Base-by-base conservation (phyloP, 2,888 invertebrate species). In the Euspilapteryx auroguttella region DNA sequence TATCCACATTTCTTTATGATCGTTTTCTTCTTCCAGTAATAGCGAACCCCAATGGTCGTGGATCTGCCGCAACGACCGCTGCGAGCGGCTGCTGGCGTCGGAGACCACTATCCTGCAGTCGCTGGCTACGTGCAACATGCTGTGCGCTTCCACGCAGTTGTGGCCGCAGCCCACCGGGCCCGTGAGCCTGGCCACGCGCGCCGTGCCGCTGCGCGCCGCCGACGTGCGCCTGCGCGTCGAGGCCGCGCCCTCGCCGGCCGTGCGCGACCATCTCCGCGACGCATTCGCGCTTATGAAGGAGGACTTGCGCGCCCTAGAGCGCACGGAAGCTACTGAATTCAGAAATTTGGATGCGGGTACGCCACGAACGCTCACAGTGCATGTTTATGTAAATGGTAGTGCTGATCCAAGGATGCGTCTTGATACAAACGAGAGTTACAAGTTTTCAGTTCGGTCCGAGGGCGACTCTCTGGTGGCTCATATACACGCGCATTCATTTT, bases 101-200 rank as follows among this genome's bases (percentile, higher is more conserved):
- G 62, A 73, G 36, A 53, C 56, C 12, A 45, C 43, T 34, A 56
- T 44, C 44, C 78, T 75, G 34, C 83, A 76, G 41, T 84, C 86
- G 4, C 68, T 88, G 39, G 78, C 81, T 22, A 87, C 87, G 5
- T 90, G 90, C 63, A 84, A 85, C 45, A 88, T 90, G 80, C 76
- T 86, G 10, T 90, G 90, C 56, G 87, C 87, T 14, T 79, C 81
- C 31, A 79, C 80, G 14, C 84, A 87, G 40, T 77, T 89, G 14
- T 90, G 89, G 90, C 90, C 90, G 14, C 84, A 84, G 55, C 89
- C 90, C 28, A 88, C 87, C 2, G 85, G 85, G 1, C 81, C 81
- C 32, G 79, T 85, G 15, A 75, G 79, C 36, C 75, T 89, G 13
- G 85, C 85, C 37, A 79, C 79, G 11, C 80, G 79, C 30, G 83